A percentile compares a stretch with the other conserved stretches of the same genome.
Conservation (phyloP, 2,888 invertebrate species). For the Drosophila neutralis region DNA sequence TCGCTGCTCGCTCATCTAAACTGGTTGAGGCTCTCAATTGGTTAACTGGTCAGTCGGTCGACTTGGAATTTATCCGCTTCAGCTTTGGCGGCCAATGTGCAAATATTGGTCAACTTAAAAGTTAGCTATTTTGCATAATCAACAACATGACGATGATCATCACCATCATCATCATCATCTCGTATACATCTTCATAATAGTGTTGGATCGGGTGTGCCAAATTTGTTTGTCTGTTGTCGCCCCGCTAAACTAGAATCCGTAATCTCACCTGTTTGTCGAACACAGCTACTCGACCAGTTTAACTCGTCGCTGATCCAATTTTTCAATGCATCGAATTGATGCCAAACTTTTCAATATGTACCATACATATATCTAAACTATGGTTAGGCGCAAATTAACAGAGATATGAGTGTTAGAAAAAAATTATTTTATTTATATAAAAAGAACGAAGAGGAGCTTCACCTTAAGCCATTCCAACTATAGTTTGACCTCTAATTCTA, state of each 20-base stretch:
- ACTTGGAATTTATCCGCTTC: constrained; percentile 43
- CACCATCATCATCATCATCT: constrained; percentile 2
- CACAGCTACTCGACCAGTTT: constrained; percentile 28
- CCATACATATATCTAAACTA: neutral
- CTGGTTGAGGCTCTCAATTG: constrained; percentile 38
- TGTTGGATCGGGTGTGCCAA: constrained; percentile 48
- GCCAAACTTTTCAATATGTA: constrained; percentile 35
- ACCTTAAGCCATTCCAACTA: neutral
- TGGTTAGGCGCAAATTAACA: neutral
- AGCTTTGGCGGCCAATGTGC: constrained; percentile 36
- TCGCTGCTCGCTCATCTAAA: constrained; percentile 26
- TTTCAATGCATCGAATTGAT: constrained; percentile 42
- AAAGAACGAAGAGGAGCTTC: neutral
- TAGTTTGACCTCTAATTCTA: neutral
- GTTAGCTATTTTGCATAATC: constrained; percentile 35
- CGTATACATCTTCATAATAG: constrained; percentile 9
- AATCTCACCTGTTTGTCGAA: constrained; percentile 52
- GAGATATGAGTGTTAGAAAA: neutral
- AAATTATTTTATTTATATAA: neutral
- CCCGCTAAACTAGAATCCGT: constrained; percentile 44
- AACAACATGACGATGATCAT: constrained; percentile 6
- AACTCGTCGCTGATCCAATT: constrained; percentile 49
- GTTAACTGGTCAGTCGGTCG: constrained; percentile 53
- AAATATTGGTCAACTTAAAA: constrained; percentile 56
- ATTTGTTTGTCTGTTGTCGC: constrained; percentile 26